Evolutionary conservation across 2,797 vertebrate species (phyloP).

Genomic region (Danionella dracula): DNA sequence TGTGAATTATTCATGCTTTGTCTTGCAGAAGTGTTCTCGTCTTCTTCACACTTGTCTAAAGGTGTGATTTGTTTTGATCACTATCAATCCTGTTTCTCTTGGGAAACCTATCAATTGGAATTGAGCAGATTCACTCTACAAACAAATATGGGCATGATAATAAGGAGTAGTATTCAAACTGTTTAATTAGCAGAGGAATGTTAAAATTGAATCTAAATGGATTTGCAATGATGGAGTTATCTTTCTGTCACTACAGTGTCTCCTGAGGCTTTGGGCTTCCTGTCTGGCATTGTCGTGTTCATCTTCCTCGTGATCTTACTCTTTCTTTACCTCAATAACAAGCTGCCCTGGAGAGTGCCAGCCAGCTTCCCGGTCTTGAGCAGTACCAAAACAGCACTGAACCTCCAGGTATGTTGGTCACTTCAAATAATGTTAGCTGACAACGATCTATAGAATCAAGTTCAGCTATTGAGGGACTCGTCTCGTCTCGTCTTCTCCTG

Average conservation of each 20-base stretch:
- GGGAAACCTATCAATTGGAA: no score
- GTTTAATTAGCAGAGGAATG: no score
- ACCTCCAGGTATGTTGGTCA: slow-evolving; percentile 79
- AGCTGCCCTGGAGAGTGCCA: slow-evolving; percentile 86
- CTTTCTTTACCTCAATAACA: slow-evolving; percentile 96
- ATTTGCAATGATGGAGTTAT: no score
- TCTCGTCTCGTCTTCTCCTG: no score
- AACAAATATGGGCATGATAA: background rate
- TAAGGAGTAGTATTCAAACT: no score
- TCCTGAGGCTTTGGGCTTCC: slow-evolving; percentile 92
- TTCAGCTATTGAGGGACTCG: no score
- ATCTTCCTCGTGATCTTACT: slow-evolving; percentile 90
- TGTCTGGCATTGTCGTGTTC: slow-evolving; percentile 89
- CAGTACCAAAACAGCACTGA: slow-evolving; percentile 79
- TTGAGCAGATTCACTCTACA: background rate
- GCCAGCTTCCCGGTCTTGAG: slow-evolving; percentile 83
- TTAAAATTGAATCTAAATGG: no score
- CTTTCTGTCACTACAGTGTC: slow-evolving; percentile 73
- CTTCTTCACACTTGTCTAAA: background rate
- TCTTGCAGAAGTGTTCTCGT: background rate
- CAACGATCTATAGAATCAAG: no score
- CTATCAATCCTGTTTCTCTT: no score
- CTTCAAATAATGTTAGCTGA: no score
- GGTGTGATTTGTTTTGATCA: background rate
- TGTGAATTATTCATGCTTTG: slow-evolving; percentile 4